Evolutionary conservation across 1,140 invertebrate species (phyloP), one percentile per base, ranked within the genome.

Genomic region (Drosophila sulfurigaster): DNA sequence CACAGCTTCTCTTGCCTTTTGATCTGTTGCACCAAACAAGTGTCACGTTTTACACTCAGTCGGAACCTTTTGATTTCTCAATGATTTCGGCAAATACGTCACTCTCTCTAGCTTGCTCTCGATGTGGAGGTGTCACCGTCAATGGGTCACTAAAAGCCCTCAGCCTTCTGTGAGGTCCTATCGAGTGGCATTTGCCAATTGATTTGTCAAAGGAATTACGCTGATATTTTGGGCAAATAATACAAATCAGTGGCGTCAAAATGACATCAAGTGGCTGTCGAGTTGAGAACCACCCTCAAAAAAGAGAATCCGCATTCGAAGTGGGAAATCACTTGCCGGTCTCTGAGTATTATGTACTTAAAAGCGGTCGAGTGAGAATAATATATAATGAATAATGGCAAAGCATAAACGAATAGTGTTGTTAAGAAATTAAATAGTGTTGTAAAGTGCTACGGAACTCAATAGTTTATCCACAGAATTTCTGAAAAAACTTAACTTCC

Each of bases 191-290:
- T 68, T 85, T 79, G 65, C 63, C 83, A 49, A 83, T 81, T 87
- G 83, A 87, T 83, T 87, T 87, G 80, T 83, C 82, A 88, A 88
- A 87, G 80, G 80, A 74, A 87, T 83, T 88, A 72, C 73, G 81
- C 49, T 83, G 72, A 80, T 87, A 80, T 70, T 70, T 89, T 88
- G 16, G 70, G 64, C 80, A 87, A 87, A 87, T 89, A 87, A 68
- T 65, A 64, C 51, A 28, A 87, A 71, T 77, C 71, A 56, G 49
- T 68, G 54, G 56, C 83, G 83, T 82, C 52, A 88, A 80, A 87
- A 75, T 88, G 77, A 88, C 73, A 83, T 88, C 74, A 54, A 87
- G 83, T 87, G 83, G 63, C 35, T 62, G 66, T 56, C 71, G 48
- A 77, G 56, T 77, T 54, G 64, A 64, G 48, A 76, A 78, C 72